Conservation (phyloP, 1,140 invertebrate species). For the Ceratina australensis region DNA sequence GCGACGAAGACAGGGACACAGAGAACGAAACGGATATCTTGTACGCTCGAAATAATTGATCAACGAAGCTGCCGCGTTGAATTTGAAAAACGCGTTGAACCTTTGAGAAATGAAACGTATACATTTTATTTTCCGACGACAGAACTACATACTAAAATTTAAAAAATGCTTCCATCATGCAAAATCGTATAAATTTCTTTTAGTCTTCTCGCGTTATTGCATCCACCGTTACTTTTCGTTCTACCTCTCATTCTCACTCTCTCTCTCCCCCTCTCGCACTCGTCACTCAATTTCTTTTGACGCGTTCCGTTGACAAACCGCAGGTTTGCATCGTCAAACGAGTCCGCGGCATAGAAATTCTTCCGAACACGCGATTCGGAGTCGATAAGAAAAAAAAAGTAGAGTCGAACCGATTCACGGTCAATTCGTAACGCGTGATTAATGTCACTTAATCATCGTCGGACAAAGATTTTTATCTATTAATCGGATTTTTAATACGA, state of each 20-base stretch:
- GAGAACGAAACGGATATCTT: background rate
- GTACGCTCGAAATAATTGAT: constrained; percentile 25
- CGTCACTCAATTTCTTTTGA: background rate
- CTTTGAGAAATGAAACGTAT: constrained; percentile 67
- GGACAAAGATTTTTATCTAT: constrained; percentile 22
- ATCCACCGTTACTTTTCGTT: too few species aligned
- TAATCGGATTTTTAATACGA: background rate
- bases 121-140: constrained; percentile 70
- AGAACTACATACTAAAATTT: constrained; percentile 72
- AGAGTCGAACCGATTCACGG: constrained; percentile 2
- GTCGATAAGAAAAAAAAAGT: background rate
- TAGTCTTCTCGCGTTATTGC: constrained; percentile 38
- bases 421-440: constrained; percentile 37
- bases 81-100: background rate
- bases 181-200: constrained; percentile 67
- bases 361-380: background rate
- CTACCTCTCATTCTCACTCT: constrained; percentile 35
- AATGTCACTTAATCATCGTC: constrained; percentile 37
- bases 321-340: constrained; percentile 36
- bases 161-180: constrained; percentile 72
- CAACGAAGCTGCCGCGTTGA: background rate
- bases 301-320: constrained; percentile 23
- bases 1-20: background rate
- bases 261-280: constrained; percentile 21
- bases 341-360: constrained; percentile 21